Percentiles rank a stretch among this genome's conserved stretches.
phyloP scores from a whole-genome alignment of 2,797 vertebrate genomes.

The Hipposideros larvatus region DNA sequence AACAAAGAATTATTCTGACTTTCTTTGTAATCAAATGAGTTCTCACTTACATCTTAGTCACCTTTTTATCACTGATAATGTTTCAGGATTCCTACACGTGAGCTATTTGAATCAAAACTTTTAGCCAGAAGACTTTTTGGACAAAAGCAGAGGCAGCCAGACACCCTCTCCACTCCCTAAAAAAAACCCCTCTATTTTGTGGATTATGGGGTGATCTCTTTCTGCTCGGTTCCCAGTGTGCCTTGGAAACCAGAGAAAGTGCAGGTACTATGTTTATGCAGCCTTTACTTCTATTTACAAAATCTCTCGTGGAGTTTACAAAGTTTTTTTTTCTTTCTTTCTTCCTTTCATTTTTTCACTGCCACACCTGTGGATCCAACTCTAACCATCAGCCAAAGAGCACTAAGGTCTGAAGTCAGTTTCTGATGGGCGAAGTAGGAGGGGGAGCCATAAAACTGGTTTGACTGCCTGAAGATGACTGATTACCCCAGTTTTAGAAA shows the following conservation, averaged over 20 bases:
- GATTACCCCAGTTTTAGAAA: constrained; percentile 30
- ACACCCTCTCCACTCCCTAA: neutral
- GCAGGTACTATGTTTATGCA: constrained; percentile 53
- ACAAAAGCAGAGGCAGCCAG: neutral
- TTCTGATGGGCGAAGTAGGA: constrained; percentile 49
- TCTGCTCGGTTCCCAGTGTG: neutral
- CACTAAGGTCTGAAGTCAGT: neutral
- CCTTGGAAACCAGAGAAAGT: constrained; percentile 29
- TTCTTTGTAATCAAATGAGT: constrained; percentile 35
- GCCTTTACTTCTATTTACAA: constrained; percentile 68
- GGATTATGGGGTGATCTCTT: neutral
- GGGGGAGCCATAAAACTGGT: constrained; percentile 72
- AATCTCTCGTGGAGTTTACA: constrained; percentile 57
- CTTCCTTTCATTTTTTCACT: neutral
- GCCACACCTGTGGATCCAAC: constrained; percentile 23
- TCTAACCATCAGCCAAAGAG: constrained; percentile 6
- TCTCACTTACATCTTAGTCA: neutral
- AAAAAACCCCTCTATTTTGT: neutral
- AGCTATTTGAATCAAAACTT: constrained; percentile 19
- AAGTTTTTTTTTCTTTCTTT: neutral
- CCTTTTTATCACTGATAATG: constrained; percentile 48
- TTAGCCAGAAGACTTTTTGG: neutral
- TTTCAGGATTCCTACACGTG: neutral
- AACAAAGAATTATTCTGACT: constrained; percentile 35
- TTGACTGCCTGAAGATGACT: constrained; percentile 59